These are phyloP conservation scores for Amphiduros pacificus DNA, from an alignment of 2,888 invertebrate species.

Conservation along the genomic window DNA sequence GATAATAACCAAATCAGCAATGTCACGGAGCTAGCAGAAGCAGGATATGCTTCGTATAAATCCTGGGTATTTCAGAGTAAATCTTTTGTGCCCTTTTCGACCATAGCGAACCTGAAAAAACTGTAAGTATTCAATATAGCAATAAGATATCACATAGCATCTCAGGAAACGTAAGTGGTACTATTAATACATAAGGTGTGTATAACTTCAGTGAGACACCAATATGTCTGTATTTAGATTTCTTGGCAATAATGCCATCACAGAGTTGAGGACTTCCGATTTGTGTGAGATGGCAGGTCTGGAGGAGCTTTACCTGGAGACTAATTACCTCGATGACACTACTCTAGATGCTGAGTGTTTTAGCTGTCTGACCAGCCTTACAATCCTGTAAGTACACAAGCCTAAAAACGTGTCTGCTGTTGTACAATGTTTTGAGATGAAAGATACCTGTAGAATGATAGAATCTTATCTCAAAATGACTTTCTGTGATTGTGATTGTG, in stretches of 20 bases:
- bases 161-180: neutral
- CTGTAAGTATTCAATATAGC: slow-evolving; percentile 16
- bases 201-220: neutral
- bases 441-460: no score
- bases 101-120: slow-evolving; percentile 11
- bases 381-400: slow-evolving; percentile 37
- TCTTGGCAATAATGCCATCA: slow-evolving; percentile 33
- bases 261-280: slow-evolving; percentile 30
- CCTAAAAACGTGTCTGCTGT: no score
- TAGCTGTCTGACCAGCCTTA: slow-evolving; percentile 32
- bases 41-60: neutral
- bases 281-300: slow-evolving; percentile 36
- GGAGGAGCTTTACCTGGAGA: slow-evolving; percentile 28
- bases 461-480: no score
- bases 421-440: no score
- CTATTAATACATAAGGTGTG: neutral
- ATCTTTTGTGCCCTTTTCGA: slow-evolving; percentile 6
- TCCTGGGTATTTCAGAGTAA: slow-evolving; percentile 5
- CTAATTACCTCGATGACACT: slow-evolving; percentile 35
- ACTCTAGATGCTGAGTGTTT: slow-evolving; percentile 36
- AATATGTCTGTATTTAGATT: slow-evolving; percentile 25
- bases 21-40: no score
- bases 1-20: no score
- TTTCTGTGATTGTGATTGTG: neutral
- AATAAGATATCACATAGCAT: neutral